Base-by-base conservation (phyloP, 2,888 invertebrate species). In the Coleophora deauratella region DNA sequence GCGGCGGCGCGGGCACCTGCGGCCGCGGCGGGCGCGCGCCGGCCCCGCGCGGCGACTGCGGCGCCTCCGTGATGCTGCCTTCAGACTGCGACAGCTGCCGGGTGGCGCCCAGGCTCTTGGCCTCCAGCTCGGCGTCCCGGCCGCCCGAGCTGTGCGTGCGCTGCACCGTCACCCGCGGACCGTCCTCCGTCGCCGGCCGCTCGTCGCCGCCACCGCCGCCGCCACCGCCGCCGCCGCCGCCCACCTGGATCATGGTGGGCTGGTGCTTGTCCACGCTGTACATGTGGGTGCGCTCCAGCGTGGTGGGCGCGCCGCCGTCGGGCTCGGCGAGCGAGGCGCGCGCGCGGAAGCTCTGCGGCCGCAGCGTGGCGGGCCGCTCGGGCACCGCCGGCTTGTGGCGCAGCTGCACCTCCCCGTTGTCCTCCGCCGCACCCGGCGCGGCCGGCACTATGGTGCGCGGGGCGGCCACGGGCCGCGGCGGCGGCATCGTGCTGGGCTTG, bases 351-450 rank as follows among this genome's bases (percentile, higher is more conserved):
- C 80, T 86, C 42, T 88, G 89, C 52, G 88, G 87, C 13, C 89
- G 86, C 44, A 93, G 78, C 35, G 90, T 89, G 33, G 91, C 90
- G 37, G 94, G 94, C 42, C 95, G 87, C 69, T 94, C 93, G 38
- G 95, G 95, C 51, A 95, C 89, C 38, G 91, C 92, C 6, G 95
- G 95, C 72, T 95, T 95, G 64, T 88, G 81, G 21, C 91, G 85
- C 50, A 90, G 66, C 60, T 86, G 87, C 35, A 90, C 88, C 35
- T 71, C 73, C 28, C 58, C 72, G 21, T 72, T 72, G 15, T 65
- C 66, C 11, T 62, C 63, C 11, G 63, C 67, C 48, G 59, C 46
- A 7, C 44, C 30, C 40, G 44, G 3, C 21, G 3, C 21, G 21
- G 21, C 51, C 12, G 78, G 76, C 44, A 75, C 47, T 36, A 77